Percentiles rank a stretch among this genome's conserved stretches.
Conservation (phyloP, 2,113 vertebrate genomes). For the Setophaga petechia region DNA sequence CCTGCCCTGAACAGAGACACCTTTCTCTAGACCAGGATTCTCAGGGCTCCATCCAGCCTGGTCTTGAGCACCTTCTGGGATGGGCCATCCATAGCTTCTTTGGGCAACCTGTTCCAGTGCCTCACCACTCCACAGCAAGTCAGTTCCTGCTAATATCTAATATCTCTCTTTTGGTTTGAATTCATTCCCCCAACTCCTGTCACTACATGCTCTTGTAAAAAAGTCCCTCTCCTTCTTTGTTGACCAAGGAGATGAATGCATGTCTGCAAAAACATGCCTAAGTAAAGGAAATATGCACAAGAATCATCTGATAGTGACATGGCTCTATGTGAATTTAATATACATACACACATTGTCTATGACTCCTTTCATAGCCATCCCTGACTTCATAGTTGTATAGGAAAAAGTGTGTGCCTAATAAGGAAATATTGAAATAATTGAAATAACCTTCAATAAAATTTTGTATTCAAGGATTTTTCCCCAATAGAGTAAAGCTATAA, state of each 20-base stretch:
- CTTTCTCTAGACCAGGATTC: not conserved
- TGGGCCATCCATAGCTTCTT: not conserved
- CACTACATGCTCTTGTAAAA: not conserved
- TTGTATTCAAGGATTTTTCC: not conserved
- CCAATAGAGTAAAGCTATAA: not conserved
- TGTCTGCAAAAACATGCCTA: not conserved
- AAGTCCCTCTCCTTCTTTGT: not conserved
- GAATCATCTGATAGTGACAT: not conserved
- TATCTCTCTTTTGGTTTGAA: not conserved
- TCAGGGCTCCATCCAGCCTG: not conserved
- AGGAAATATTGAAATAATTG: not conserved
- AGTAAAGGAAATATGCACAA: not conserved
- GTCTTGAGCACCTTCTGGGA: not conserved
- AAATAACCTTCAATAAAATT: not conserved
- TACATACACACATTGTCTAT: not conserved
- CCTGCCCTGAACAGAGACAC: not conserved
- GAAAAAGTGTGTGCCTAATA: not conserved
- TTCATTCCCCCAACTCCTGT: not conserved
- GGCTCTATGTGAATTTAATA: not conserved
- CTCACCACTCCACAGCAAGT: not conserved
- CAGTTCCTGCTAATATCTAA: not conserved
- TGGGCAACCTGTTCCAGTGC: not conserved
- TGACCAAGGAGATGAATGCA: not conserved
- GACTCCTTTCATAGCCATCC: not conserved
- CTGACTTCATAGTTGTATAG: not conserved